phyloP scores from a whole-genome alignment of 2,888 invertebrate genomes.

The Liodrosophila aerea region DNA sequence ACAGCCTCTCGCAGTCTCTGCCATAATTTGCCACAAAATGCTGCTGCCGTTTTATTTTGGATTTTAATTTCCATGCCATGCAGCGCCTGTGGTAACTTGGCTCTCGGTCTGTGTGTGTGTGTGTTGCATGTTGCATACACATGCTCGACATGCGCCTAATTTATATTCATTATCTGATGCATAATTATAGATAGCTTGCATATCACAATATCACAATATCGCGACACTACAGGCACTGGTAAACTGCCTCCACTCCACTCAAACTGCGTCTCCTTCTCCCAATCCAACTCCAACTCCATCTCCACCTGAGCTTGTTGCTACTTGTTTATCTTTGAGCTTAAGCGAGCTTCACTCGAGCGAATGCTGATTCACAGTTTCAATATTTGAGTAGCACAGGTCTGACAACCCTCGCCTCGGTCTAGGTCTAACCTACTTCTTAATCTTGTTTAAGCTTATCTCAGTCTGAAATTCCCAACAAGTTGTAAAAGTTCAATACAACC shows the following conservation, averaged over 20 bases:
- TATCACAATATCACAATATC: conserved; percentile 21
- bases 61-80: conserved; percentile 61
- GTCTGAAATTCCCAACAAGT: conserved; percentile 36
- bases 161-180: conserved; percentile 76
- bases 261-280: background rate
- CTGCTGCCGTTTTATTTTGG: conserved; percentile 61
- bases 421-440: conserved; percentile 37
- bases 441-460: conserved; percentile 49
- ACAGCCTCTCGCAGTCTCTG: conserved; percentile 28
- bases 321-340: conserved; percentile 52
- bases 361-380: conserved; percentile 38
- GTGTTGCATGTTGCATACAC: conserved; percentile 49
- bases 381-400: conserved; percentile 42
- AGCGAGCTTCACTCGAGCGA: conserved; percentile 30
- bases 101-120: conserved; percentile 1
- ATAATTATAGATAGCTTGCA: conserved; percentile 66
- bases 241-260: background rate
- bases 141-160: conserved; percentile 66
- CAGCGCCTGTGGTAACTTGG: conserved; percentile 47
- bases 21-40: conserved; percentile 64
- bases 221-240: conserved; percentile 18
- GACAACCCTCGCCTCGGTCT: conserved; percentile 5
- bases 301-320: conserved; percentile 14
- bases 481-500: conserved; percentile 11
- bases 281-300: conserved; percentile 9